These are phyloP conservation scores for Thinocorus orbignyianus DNA, from an alignment of 2,113 vertebrate species.

Conservation along the genomic window DNA sequence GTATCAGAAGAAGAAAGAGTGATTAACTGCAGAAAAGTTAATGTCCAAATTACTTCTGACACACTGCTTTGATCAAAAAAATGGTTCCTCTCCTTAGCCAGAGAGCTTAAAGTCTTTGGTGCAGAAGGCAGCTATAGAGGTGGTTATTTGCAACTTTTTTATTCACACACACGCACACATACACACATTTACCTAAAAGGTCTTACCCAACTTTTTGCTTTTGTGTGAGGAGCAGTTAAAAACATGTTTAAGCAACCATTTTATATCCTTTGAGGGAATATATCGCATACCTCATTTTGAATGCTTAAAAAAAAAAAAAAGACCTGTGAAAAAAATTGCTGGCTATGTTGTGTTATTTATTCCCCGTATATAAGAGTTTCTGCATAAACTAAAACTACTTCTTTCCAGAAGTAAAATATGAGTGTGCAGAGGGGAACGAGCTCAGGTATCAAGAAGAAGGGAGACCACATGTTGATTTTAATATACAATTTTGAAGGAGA, in stretches of 20 bases:
- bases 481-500: background rate
- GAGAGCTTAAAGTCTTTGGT: background rate
- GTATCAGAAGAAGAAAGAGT: background rate
- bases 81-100: background rate
- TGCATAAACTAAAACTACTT: background rate
- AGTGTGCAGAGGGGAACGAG: background rate
- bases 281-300: background rate
- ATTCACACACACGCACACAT: rapidly evolving
- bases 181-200: background rate
- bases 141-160: background rate
- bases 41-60: background rate
- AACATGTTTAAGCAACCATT: background rate
- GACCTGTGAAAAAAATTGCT: background rate
- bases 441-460: background rate
- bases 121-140: background rate
- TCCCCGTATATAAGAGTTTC: background rate
- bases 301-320: background rate
- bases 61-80: background rate
- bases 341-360: background rate
- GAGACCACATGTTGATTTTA: background rate
- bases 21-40: background rate
- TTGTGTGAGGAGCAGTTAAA: background rate
- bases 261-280: background rate
- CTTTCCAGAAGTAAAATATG: background rate
- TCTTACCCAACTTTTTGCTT: background rate